phyloP scores from a whole-genome alignment of 2,797 vertebrate genomes.

The Phoebastria nigripes region DNA sequence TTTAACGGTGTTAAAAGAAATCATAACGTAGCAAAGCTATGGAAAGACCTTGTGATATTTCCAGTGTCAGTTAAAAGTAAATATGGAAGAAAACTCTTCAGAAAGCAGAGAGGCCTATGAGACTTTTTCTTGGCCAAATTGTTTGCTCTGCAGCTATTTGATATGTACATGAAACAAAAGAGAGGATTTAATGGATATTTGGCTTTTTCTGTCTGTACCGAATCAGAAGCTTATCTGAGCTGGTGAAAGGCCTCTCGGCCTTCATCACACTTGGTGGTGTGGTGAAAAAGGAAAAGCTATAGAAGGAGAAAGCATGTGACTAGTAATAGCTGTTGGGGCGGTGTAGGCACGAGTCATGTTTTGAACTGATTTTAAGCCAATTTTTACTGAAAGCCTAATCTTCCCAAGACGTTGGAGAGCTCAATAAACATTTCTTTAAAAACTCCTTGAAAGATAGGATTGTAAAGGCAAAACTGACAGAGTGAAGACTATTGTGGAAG shows the following conservation, averaged over 20 bases:
- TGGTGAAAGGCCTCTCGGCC: background rate
- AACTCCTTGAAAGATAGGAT: background rate
- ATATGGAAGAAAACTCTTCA: background rate
- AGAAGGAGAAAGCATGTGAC: background rate
- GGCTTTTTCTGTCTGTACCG: background rate
- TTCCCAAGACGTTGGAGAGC: background rate
- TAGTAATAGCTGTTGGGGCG: background rate
- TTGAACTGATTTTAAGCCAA: background rate
- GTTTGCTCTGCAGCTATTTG: background rate
- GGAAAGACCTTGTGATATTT: background rate
- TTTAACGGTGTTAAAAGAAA: background rate
- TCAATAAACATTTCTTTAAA: background rate
- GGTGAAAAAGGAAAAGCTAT: background rate
- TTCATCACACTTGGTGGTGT: background rate
- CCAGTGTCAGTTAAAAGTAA: background rate
- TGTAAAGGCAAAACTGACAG: constrained; percentile 26
- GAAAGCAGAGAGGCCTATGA: background rate
- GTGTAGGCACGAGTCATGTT: background rate
- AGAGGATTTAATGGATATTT: background rate
- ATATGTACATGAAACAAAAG: background rate
- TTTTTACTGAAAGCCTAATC: background rate
- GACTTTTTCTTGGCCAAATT: background rate
- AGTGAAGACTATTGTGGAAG: background rate
- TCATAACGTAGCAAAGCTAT: background rate
- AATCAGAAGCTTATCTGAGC: background rate